Conservation (phyloP, 2,113 vertebrate genomes). For the Bufo bufo region DNA sequence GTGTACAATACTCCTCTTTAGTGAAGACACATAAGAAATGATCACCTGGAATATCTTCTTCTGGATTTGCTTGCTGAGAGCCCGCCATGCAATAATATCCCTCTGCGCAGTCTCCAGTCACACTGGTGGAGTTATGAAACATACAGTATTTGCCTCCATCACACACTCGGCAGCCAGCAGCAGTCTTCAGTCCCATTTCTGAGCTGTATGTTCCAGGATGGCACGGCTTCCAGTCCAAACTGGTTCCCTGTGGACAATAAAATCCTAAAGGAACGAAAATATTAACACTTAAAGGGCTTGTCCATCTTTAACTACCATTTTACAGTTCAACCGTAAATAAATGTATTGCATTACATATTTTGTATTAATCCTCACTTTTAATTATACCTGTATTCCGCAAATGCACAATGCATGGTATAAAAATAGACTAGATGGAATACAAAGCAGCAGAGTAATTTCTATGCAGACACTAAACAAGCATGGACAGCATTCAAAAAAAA, state of each 20-base stretch:
- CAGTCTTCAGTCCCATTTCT: constrained; percentile 67
- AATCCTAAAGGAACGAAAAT: constrained; percentile 72
- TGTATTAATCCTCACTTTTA: not conserved
- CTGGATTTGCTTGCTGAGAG: constrained; percentile 74
- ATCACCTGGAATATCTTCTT: constrained; percentile 69
- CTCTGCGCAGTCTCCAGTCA: constrained; percentile 76
- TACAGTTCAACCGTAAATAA: not conserved
- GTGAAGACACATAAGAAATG: not conserved
- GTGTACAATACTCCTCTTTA: not conserved
- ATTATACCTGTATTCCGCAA: too few species aligned
- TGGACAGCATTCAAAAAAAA: too few species aligned
- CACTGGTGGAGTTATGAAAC: constrained; percentile 73
- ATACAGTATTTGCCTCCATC: constrained; percentile 80
- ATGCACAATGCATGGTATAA: too few species aligned
- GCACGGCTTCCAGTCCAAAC: constrained; percentile 75
- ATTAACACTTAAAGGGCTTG: not conserved
- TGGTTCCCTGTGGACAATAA: constrained; percentile 80
- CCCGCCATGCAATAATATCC: constrained; percentile 82
- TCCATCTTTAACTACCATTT: not conserved
- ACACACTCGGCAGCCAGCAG: constrained; percentile 75
- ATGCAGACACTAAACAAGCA: too few species aligned
- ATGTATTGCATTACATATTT: not conserved
- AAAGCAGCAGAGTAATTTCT: too few species aligned
- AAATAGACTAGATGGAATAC: too few species aligned
- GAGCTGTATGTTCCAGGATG: constrained; percentile 78